Base-by-base conservation (phyloP, 2,797 vertebrate species). In the Microhierax caerulescens region DNA sequence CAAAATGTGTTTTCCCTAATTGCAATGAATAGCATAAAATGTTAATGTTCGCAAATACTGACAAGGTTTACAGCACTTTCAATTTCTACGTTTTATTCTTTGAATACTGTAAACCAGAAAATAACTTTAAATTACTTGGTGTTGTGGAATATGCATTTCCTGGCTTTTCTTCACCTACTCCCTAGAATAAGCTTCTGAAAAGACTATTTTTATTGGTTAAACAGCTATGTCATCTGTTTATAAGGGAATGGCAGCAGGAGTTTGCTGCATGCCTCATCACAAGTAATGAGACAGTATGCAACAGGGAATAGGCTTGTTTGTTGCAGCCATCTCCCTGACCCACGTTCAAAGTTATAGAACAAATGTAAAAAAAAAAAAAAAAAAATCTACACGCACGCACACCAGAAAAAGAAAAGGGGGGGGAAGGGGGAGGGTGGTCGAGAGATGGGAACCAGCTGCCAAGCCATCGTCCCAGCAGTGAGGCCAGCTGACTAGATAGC, bases 371-470 rank as follows among this genome's bases (percentile, higher is more conserved):
- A 96, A 86, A 93, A 32, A 86, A 93, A 32, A 61, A 84, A 67
- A 95, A 93, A 97, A 95, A 94, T 97, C 96, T 83, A 94, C 86
- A 86, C 36, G 59, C 88, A 96, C 34, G 30, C 65, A 95, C 64
- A 96, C 51, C 94, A 93, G 63, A n/a, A 59, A 47, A 60, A 75
- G 19, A 11, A 59, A 30, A n/a, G 10, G 22, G 17, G 16, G 28
- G 73, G 16, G 22, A 43, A 56, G 96, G 98, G 96, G 97, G n/a
- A n/a, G 97, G 96, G 95, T 96, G 98, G 98, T 98, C 98, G 98
- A 98, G 98, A 98, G 98, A 98, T 98, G 98, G 97, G 97, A 98
- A 99, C 98, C 99, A 99, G 99, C 99, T 99, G 99, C 99, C 98
- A 98, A 94, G 97, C 97, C 97, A 97, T 88, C 95, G 95, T 99